Conservation (phyloP, 2,888 invertebrate genomes). For the Sycophila texana region DNA sequence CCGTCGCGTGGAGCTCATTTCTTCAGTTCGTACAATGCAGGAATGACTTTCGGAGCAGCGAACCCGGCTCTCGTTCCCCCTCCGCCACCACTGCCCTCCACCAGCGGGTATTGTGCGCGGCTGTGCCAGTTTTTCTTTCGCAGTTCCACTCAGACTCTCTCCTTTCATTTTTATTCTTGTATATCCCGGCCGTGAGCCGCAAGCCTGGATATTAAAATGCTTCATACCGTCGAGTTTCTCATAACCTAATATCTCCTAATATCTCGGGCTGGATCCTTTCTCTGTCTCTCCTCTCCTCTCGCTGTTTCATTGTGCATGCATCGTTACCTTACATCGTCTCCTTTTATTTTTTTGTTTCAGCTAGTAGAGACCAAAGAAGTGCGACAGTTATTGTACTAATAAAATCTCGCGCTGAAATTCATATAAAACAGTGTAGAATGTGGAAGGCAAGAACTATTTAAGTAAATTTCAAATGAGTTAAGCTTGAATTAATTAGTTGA, state of each 20-base stretch:
- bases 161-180: slow-evolving; percentile 32
- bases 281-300: background rate
- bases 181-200: background rate
- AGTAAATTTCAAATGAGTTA: too few relatives aligned
- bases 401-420: too few relatives aligned
- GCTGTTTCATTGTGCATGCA: slow-evolving; percentile 2
- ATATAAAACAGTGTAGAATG: too few relatives aligned
- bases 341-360: too few relatives aligned
- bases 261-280: background rate
- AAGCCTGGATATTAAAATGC: slow-evolving; percentile 26
- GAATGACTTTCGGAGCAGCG: slow-evolving; percentile 1
- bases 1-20: slow-evolving; percentile 56
- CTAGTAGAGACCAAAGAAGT: too few relatives aligned
- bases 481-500: too few relatives aligned
- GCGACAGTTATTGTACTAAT: too few relatives aligned
- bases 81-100: background rate
- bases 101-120: background rate
- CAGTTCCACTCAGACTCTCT: slow-evolving; percentile 42
- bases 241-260: slow-evolving; percentile 25
- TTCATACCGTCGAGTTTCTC: slow-evolving; percentile 18
- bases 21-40: slow-evolving; percentile 29
- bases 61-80: background rate
- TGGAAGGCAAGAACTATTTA: too few relatives aligned
- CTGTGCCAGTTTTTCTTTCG: slow-evolving; percentile 33
- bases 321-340: background rate